Base-by-base conservation (phyloP, 2,888 invertebrate species). In the Cosmopolites sordidus region DNA sequence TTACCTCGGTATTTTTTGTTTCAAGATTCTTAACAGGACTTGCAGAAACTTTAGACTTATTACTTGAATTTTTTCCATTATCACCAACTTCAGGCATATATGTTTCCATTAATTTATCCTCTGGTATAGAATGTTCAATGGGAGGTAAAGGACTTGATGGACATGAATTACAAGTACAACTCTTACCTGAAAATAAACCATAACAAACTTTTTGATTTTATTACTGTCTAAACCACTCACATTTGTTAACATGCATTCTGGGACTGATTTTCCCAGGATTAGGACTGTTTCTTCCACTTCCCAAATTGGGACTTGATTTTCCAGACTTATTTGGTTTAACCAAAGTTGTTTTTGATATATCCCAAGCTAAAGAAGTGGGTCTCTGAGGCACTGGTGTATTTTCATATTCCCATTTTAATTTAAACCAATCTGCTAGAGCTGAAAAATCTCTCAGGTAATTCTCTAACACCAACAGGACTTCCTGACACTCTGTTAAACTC, bases 361-460 rank as follows among this genome's bases (percentile, higher is more conserved):
- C 96, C 97, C 97, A 97, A 0, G 97, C 89, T 48, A 97, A 76
- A 14, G 95, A 93, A 41, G 87, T 89, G 0, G 93, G 93, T 63
- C 92, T 79, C 66, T 92, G 83, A 0, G 88, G 87, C 17, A 84
- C 82, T 3, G 91, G 87, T 1, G 94, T 90, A 62, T 89, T 88
- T 69, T 96, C 96, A 70, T 92, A 96, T 57, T 92, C 92, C 86
- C 91, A 91, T 73, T 96, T 93, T 4, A 96, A 79, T 65, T 89
- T 84, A 67, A 97, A 89, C 87, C 95, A 93, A 69, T 95, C 92
- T 48, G 94, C 92, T 27, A 98, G 77, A 15, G 92, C 90, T 70
- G 89, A 89, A 70, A 98, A 98, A 73, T 98, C 97, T 11, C 92
- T 83, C 8, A 91, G 87, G 71, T 94, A 96, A 71, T 94, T 94